These are phyloP conservation scores for Caenorhabditis angaria DNA, from an alignment of 2,888 invertebrate species.

Conservation along the genomic window DNA sequence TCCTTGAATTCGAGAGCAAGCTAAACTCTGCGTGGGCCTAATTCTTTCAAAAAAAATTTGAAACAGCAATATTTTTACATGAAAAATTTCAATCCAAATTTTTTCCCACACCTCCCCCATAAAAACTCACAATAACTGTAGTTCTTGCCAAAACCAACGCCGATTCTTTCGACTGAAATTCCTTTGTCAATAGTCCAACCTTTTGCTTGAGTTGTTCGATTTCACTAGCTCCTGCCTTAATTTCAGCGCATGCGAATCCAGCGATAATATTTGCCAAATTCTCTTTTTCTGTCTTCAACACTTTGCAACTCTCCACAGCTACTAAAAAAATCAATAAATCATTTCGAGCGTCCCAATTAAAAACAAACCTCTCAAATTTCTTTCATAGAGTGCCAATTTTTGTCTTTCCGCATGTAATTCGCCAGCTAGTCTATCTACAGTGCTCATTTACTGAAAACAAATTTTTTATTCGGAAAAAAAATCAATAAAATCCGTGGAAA, in stretches of 20 bases:
- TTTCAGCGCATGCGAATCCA: conserved; percentile 33
- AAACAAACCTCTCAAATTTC: conserved; percentile 27
- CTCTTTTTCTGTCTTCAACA: conserved; percentile 37
- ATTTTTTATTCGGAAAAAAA: not conserved
- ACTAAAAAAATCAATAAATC: conserved; percentile 13
- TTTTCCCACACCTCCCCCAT: too few species aligned
- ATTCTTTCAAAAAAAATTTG: too few species aligned
- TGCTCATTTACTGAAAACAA: not conserved
- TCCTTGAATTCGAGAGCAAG: too few species aligned
- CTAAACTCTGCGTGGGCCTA: too few species aligned
- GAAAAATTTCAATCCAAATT: too few species aligned
- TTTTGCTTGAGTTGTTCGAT: conserved; percentile 30
- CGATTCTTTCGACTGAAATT: conserved; percentile 35
- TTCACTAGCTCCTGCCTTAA: conserved; percentile 24
- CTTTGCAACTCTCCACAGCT: conserved; percentile 38
- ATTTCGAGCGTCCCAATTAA: not conserved
- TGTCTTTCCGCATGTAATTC: conserved; percentile 21
- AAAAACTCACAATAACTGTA: conserved; percentile 26
- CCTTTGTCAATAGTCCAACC: conserved; percentile 22
- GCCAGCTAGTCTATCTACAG: not conserved
- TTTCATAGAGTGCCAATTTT: conserved; percentile 40
- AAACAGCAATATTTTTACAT: too few species aligned
- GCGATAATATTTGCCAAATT: conserved; percentile 37
- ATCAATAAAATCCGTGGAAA: not conserved
- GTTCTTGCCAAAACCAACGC: conserved; percentile 26